phyloP scores from a whole-genome alignment of 2,797 vertebrate genomes.

The Otolemur crassicaudatus region DNA sequence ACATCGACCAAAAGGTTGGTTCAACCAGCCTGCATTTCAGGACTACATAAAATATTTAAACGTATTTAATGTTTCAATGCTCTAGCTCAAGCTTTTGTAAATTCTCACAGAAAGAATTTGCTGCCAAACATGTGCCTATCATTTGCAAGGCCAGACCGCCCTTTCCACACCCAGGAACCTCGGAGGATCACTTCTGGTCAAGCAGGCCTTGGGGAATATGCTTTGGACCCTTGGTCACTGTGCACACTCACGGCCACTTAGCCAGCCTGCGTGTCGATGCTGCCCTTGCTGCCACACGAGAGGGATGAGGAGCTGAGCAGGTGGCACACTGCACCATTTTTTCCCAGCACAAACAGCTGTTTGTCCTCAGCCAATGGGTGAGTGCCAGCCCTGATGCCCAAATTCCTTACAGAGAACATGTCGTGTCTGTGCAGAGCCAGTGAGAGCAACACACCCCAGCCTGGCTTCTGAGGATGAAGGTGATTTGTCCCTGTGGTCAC shows the following conservation, averaged over 20 bases:
- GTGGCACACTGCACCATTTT: not conserved
- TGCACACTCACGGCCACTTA: not conserved
- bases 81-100: not conserved
- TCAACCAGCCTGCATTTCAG: not conserved
- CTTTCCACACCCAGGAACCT: too few species aligned
- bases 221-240: not conserved
- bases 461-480: not conserved
- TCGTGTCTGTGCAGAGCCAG: not conserved
- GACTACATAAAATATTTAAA: not conserved
- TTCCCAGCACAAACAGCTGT: not conserved
- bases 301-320: not conserved
- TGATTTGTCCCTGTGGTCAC: not conserved
- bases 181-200: not conserved
- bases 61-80: not conserved
- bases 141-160: not conserved
- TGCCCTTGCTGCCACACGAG: not conserved
- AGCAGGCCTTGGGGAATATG: not conserved
- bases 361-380: not conserved
- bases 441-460: not conserved
- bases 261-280: not conserved
- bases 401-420: not conserved
- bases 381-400: not conserved
- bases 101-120: not conserved
- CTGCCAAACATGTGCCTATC: not conserved
- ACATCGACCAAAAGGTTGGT: not conserved